Conservation (phyloP, 2,888 invertebrate species). For the Andrena haemorrhoa region DNA sequence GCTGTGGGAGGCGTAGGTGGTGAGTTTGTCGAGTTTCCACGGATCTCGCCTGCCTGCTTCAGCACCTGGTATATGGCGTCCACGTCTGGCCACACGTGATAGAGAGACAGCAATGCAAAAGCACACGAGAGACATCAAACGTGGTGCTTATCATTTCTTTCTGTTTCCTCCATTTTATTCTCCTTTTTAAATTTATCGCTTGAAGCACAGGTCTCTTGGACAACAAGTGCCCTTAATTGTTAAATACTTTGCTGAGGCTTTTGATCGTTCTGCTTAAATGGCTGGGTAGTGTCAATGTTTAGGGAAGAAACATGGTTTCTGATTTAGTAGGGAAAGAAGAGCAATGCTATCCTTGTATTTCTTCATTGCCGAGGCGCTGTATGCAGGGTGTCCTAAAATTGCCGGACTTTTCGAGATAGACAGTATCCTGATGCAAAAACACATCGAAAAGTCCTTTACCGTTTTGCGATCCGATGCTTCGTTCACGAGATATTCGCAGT, state of each 20-base stretch:
- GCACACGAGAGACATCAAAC: slow-evolving; percentile 40
- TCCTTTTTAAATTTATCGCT: background rate
- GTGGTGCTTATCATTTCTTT: slow-evolving; percentile 43
- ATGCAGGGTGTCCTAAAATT: background rate
- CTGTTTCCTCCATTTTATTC: slow-evolving; percentile 6
- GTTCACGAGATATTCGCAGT: too few species aligned
- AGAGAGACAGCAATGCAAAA: slow-evolving; percentile 64
- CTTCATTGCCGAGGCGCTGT: background rate
- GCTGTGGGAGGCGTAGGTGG: slow-evolving; percentile 84
- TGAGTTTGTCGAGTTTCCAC: slow-evolving; percentile 84
- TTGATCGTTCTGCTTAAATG: background rate
- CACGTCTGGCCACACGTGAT: slow-evolving; percentile 87
- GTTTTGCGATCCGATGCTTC: too few species aligned
- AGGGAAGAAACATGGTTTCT: background rate
- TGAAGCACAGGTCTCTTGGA: background rate
- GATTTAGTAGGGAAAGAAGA: background rate
- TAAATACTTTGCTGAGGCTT: background rate
- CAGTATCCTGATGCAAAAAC: too few species aligned
- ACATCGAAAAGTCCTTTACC: too few species aligned
- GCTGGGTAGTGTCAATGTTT: background rate
- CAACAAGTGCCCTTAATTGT: slow-evolving; percentile 5
- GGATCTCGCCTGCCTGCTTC: slow-evolving; percentile 96
- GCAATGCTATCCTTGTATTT: background rate
- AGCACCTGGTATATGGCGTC: slow-evolving; percentile 97
- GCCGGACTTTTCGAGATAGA: too few species aligned